These are phyloP conservation scores for Bombus sylvicola DNA, from an alignment of 1,140 invertebrate genomes.

Conservation along the genomic window DNA sequence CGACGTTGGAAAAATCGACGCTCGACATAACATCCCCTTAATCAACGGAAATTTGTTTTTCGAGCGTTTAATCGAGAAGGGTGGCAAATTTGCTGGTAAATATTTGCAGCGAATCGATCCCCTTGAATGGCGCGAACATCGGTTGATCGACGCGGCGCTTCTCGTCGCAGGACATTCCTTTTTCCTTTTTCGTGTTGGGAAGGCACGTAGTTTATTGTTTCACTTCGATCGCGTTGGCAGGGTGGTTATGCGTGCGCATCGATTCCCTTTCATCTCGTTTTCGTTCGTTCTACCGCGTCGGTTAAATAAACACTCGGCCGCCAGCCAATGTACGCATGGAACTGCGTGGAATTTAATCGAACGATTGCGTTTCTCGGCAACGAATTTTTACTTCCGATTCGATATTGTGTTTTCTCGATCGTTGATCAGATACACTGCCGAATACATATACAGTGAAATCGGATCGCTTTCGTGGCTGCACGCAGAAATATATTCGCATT, in stretches of 20 bases:
- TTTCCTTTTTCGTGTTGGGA: neutral
- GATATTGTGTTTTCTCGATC: neutral
- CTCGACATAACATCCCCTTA: too few relatives aligned
- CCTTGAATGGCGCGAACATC: neutral
- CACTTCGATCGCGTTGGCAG: neutral
- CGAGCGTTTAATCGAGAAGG: neutral
- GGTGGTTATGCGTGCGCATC: slow-evolving; percentile 3
- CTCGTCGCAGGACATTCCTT: neutral
- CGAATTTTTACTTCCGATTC: neutral
- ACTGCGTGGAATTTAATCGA: slow-evolving; percentile 1
- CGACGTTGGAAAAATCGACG: too few relatives aligned
- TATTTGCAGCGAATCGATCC: neutral
- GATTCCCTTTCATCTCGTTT: neutral
- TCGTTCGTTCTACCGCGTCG: neutral
- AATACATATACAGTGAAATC: too few relatives aligned
- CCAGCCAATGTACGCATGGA: neutral
- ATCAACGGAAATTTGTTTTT: neutral
- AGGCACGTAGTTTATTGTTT: too few relatives aligned
- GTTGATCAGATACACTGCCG: too few relatives aligned
- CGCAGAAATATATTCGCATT: too few relatives aligned
- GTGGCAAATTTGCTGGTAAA: slow-evolving; percentile 6
- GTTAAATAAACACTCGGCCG: slow-evolving; percentile 4
- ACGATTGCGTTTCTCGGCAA: neutral
- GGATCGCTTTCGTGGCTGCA: too few relatives aligned
- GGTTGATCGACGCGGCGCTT: neutral